Conservation (phyloP, 2,113 vertebrate species). For the Chiloscyllium plagiosum region DNA sequence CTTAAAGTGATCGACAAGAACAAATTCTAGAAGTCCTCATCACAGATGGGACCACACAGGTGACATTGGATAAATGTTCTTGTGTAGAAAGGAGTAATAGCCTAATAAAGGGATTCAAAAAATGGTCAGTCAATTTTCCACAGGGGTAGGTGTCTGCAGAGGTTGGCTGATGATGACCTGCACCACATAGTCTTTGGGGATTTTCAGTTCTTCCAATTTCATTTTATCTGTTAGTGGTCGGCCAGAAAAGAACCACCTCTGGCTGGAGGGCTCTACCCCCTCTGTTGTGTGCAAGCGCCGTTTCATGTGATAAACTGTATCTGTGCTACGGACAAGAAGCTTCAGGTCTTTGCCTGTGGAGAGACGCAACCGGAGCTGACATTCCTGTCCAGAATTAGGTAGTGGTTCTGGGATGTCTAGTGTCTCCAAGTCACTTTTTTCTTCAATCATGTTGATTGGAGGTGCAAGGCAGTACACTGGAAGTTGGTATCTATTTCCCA, state of each 20-base stretch:
- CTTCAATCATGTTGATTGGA: constrained; percentile 97
- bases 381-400: constrained; percentile 77
- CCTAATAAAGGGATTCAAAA: constrained; percentile 27
- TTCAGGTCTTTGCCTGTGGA: constrained; percentile 90
- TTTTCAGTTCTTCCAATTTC: constrained; percentile 92
- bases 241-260: constrained; percentile 98
- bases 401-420: constrained; percentile 66
- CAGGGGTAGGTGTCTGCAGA: constrained; percentile 68
- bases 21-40: constrained; percentile 23
- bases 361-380: constrained; percentile 86
- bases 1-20: not conserved
- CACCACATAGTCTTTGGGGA: constrained; percentile 95
- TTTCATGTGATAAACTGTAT: constrained; percentile 94
- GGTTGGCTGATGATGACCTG: constrained; percentile 97
- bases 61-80: constrained; percentile 21
- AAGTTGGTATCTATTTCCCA: constrained; percentile 96
- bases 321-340: constrained; percentile 78
- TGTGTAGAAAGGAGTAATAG: constrained; percentile 27
- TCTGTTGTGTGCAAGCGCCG: constrained; percentile 76
- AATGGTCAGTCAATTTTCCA: constrained; percentile 68
- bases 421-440: constrained; percentile 79
- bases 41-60: constrained; percentile 26
- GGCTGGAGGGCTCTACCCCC: constrained; percentile 72
- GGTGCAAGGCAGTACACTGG: constrained; percentile 91
- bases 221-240: constrained; percentile 91